These are phyloP conservation scores for Actenoides hombroni DNA, from an alignment of 2,113 vertebrate genomes.

Conservation along the genomic window DNA sequence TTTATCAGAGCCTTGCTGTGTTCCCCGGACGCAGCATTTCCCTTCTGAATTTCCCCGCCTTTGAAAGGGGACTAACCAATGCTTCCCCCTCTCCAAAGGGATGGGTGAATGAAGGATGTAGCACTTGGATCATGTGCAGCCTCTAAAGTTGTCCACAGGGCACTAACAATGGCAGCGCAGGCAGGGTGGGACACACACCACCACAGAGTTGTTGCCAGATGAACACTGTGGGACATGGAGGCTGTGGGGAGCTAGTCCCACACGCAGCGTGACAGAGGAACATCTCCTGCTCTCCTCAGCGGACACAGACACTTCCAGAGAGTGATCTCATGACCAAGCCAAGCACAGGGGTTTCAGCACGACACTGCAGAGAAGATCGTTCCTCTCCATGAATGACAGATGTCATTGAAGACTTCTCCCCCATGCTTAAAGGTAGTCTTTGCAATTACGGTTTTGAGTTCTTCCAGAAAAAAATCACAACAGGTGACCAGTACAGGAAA, in stretches of 20 bases:
- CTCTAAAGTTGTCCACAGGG: not conserved
- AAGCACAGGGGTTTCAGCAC: not conserved
- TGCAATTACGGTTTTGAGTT: not conserved
- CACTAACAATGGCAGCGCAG: too few species aligned
- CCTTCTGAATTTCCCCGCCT: not conserved
- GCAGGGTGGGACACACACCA: not conserved
- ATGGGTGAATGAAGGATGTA: conserved; percentile 11
- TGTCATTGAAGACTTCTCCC: not conserved
- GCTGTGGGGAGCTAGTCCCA: not conserved
- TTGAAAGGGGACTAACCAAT: not conserved
- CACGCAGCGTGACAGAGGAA: not conserved
- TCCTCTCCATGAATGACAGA: not conserved
- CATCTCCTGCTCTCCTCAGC: not conserved
- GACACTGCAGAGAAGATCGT: not conserved
- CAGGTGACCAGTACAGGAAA: too few species aligned
- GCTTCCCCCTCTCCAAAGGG: not conserved
- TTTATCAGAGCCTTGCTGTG: not conserved
- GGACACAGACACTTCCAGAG: not conserved
- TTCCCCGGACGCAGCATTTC: not conserved
- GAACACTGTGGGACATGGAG: not conserved
- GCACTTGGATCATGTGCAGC: not conserved
- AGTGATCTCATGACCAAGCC: not conserved
- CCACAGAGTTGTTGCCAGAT: not conserved
- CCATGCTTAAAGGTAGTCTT: not conserved
- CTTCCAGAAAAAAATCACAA: not conserved